Base-by-base conservation (phyloP, 2,888 invertebrate genomes). In the Trachelus troglodyta region DNA sequence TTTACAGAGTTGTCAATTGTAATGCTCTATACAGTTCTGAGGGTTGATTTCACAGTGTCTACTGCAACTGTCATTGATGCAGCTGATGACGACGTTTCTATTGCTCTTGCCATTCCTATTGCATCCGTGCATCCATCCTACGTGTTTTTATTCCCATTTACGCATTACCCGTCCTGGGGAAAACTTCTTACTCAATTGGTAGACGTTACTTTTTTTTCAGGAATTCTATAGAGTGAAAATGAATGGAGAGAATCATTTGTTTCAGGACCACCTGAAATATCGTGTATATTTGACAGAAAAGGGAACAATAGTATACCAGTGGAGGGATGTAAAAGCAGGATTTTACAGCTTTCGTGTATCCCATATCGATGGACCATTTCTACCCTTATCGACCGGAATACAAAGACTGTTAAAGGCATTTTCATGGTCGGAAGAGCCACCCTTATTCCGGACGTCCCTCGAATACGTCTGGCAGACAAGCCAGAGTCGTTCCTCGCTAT, bases 1-100 rank as follows among this genome's bases (percentile, higher is more conserved):
- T 87, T 87, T 85, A 85, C 87, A 88, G 87, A 89, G 88, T 87
- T 87, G 90, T 90, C 91, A 90, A 91, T 91, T 91, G 90, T 91
- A 86, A 86, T 85, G 84, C 86, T 88, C 87, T 90, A 85, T 89
- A 86, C 83, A 82, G 71, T 84, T 84, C 87, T 81, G 87, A 88
- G 89, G 88, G 89, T 89, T 90, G 89, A 88, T 87, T 88, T 87
- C 79, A 76, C 83, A 69, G 79, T 80, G 82, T 83, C 80, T 81
- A 81, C 81, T 74, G 81, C 81, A 73, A 75, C 56, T 56, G 56
- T 56, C 56, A 56, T 56, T 56, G 56, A 56, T 56, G 56, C 56
- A 56, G 56, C 56, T 56, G 56, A 56, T 56, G 56, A 56, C 56
- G 56, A 56, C 23, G 56, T 15, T 56, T 40, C 40, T 40, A 40